Percentiles rank a stretch among this genome's conserved stretches.
These are phyloP conservation scores for Mus spicilegus DNA, from an alignment of 2,113 vertebrate genomes.

Conservation along the genomic window DNA sequence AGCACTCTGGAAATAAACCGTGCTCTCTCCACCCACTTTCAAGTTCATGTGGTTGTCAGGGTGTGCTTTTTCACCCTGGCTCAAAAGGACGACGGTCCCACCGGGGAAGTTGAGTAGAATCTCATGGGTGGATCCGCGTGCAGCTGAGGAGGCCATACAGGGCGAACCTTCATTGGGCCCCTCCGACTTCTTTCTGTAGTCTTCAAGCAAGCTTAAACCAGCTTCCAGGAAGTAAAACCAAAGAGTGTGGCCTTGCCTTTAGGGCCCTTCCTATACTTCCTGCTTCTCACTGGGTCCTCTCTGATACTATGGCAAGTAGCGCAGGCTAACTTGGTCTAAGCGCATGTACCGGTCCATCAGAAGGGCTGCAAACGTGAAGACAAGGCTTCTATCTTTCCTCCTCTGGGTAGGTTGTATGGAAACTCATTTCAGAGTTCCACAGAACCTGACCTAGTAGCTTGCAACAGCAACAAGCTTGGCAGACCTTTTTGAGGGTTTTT, in stretches of 20 bases:
- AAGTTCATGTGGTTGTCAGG: slow-evolving; percentile 32
- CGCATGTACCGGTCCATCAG: fast-evolving
- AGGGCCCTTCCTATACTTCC: not conserved
- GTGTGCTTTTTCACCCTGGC: not conserved
- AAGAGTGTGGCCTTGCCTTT: not conserved
- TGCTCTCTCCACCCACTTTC: not conserved
- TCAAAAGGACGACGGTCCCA: not conserved
- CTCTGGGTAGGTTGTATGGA: not conserved
- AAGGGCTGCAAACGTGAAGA: not conserved
- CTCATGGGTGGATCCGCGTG: not conserved
- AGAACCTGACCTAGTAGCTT: fast-evolving
- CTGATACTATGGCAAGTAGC: not conserved
- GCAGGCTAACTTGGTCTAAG: not conserved
- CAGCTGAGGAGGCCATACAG: not conserved
- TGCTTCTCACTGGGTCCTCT: not conserved
- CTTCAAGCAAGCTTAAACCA: not conserved
- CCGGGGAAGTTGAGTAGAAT: not conserved
- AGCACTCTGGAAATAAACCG: not conserved
- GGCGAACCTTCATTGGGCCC: not conserved
- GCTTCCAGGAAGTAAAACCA: fast-evolving
- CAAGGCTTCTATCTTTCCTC: not conserved
- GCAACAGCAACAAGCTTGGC: fast-evolving
- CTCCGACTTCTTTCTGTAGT: not conserved
- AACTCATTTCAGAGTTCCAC: not conserved
- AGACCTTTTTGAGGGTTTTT: not conserved